Conservation (phyloP, 2,113 vertebrate genomes). For the Zosterops borbonicus region DNA sequence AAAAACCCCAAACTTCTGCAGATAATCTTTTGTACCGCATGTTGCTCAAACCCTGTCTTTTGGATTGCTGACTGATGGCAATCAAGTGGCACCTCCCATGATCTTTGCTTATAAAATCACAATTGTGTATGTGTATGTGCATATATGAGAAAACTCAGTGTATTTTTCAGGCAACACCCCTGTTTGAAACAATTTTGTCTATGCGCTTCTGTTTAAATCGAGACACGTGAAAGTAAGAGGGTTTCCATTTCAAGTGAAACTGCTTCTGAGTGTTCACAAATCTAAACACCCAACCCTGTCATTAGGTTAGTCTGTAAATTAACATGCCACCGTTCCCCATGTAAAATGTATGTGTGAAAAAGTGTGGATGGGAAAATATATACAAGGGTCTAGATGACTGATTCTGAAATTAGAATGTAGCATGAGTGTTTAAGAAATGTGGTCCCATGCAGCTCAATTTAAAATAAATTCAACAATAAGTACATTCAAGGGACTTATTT, state of each 20-base stretch:
- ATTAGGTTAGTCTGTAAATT: neutral
- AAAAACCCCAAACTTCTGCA: neutral
- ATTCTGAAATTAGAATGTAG: neutral
- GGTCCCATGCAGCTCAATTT: neutral
- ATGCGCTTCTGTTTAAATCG: conserved; percentile 23
- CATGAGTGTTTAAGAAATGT: neutral
- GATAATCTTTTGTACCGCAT: neutral
- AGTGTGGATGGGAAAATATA: neutral
- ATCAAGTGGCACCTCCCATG: neutral
- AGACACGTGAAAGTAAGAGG: neutral
- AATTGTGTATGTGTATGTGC: neutral
- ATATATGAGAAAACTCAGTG: neutral
- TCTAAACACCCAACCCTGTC: neutral
- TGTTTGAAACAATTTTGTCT: neutral
- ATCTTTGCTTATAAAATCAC: neutral
- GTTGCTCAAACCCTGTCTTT: neutral
- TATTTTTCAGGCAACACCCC: conserved; percentile 31
- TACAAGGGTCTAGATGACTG: neutral
- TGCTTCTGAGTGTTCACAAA: neutral
- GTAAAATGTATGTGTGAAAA: neutral
- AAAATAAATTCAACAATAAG: conserved; percentile 6
- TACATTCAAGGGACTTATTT: neutral
- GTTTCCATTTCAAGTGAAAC: conserved; percentile 29
- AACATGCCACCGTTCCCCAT: neutral
- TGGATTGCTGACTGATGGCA: neutral